These are phyloP conservation scores for Andrena fulva DNA, from an alignment of 2,888 invertebrate species.

Conservation along the genomic window DNA sequence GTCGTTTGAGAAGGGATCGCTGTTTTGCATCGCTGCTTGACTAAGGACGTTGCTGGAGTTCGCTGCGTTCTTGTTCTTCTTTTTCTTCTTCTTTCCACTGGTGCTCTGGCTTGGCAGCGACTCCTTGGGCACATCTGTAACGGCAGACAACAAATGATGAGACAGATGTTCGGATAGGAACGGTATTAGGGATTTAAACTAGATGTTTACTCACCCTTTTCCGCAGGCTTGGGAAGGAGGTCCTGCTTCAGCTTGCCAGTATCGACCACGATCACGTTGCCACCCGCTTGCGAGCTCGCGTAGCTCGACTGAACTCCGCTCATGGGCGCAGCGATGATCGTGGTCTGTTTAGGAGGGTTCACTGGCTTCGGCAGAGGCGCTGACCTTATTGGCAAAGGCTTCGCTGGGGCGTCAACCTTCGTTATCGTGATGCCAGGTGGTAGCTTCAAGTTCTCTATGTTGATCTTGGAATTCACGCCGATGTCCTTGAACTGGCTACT, in stretches of 20 bases:
- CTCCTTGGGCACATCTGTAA: conserved; percentile 72
- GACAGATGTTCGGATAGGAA: not conserved
- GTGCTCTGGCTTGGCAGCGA: conserved; percentile 61
- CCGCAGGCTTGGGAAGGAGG: conserved; percentile 78
- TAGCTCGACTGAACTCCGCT: conserved; percentile 79
- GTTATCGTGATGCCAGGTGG: conserved; percentile 94
- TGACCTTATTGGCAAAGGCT: conserved; percentile 80
- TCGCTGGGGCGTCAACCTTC: conserved; percentile 87
- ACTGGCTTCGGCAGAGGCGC: conserved; percentile 78
- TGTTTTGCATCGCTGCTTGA: conserved; percentile 55
- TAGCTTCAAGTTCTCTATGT: conserved; percentile 84
- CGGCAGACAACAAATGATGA: not conserved
- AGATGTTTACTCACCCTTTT: conserved; percentile 74
- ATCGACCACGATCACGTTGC: conserved; percentile 88
- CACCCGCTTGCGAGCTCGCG: conserved; percentile 83
- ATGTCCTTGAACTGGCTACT: conserved; percentile 79
- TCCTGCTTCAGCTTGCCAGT: conserved; percentile 87
- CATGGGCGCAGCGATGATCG: conserved; percentile 84
- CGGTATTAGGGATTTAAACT: not conserved
- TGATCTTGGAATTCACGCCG: conserved; percentile 76
- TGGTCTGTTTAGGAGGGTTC: conserved; percentile 81
- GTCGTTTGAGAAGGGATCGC: conserved; percentile 65
- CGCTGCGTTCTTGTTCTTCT: conserved; percentile 75
- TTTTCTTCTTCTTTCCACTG: conserved; percentile 86
- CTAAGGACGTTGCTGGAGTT: conserved; percentile 63